Base-by-base conservation (phyloP, 2,888 invertebrate species). In the Platycnemis pennipes region DNA sequence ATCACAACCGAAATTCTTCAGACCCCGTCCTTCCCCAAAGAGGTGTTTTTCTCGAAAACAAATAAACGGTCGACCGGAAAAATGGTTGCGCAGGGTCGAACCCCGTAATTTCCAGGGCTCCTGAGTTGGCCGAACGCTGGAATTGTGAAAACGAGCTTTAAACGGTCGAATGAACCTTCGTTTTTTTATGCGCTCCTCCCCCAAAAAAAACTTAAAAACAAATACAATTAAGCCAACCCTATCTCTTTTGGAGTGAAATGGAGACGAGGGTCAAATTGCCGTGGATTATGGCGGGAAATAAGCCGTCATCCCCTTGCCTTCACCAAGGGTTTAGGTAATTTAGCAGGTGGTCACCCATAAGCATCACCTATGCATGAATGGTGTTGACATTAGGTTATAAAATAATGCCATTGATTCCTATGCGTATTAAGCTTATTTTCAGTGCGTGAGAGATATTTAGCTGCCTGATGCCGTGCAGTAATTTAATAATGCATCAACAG, bases 51-150 rank as follows among this genome's bases (percentile, higher is more conserved):
- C 69, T 44, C 56, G 63, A 53, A 26, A 87, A 87, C 44, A 87
- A 87, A 45, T 87, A 45, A 45, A n/a, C 8, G 26, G 63, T 22
- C 89, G n/a, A 42, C n/a, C 45, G 8, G 45, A 45, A 91, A 91
- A 91, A 91, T 91, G 44, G 91, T 44, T n/a, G 46, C 44, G 56
- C 37, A 63, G 45, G n/a, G 91, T 44, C 0, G 89, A 56, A 91
- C 42, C 91, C 91, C 44, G 91, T 91, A 91, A 91, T 91, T 91
- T 91, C 11, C 11, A 13, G 44, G 44, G 91, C 91, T 91, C 63
- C 91, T 44, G 91, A 44, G 44, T 69, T 91, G 44, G 26, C n/a
- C 44, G 63, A 42, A 91, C 69, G 26, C 63, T 63, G n/a, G 22
- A 42, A 91, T 91, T 63, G 56, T 63, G 63, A 91, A 91, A 91